Percentiles rank a stretch among this genome's conserved stretches.
Conservation (phyloP, 2,888 invertebrate genomes). For the Lutraria lutraria region DNA sequence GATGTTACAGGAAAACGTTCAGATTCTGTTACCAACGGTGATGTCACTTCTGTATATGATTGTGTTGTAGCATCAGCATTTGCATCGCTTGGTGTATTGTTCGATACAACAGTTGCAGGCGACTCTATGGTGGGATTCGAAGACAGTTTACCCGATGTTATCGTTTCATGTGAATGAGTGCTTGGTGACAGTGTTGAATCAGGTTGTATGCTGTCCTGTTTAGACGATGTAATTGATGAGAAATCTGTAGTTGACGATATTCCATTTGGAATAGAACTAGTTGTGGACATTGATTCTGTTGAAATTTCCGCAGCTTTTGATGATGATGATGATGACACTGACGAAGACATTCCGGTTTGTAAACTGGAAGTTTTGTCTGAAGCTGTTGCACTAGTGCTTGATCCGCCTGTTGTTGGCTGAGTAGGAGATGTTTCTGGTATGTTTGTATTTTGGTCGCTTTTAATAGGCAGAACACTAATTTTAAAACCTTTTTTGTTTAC, state of each 20-base stretch:
- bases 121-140: not conserved
- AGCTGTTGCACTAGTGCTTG: not conserved
- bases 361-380: not conserved
- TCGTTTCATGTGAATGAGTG: not conserved
- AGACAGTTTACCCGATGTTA: not conserved
- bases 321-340: not conserved
- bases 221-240: not conserved
- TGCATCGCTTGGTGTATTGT: not conserved
- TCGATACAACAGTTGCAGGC: not conserved
- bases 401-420: not conserved
- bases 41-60: not conserved
- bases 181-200: not conserved
- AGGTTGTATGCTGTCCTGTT: not conserved
- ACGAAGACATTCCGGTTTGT: not conserved
- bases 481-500: conserved; percentile 20
- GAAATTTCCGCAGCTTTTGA: not conserved
- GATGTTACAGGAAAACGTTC: not conserved
- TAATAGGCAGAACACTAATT: not conserved
- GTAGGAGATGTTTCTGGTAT: not conserved
- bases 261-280: not conserved
- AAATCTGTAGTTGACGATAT: not conserved
- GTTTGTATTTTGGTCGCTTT: not conserved
- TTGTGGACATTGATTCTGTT: not conserved
- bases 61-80: not conserved
- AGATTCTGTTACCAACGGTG: not conserved